These are phyloP conservation scores for Vollenhovia emeryi DNA, from an alignment of 1,140 invertebrate genomes.

Conservation along the genomic window DNA sequence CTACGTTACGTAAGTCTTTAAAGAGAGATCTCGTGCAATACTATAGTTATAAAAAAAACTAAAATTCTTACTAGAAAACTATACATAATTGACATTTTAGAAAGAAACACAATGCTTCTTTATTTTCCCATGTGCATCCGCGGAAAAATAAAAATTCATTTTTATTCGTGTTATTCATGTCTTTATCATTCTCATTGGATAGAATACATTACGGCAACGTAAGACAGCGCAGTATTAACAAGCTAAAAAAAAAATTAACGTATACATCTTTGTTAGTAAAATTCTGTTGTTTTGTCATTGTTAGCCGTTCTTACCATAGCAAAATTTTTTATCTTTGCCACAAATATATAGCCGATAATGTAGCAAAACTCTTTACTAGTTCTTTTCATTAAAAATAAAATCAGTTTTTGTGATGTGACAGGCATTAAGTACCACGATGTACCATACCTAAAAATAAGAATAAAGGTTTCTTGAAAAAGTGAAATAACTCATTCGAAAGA, in stretches of 20 bases:
- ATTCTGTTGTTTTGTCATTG: not conserved
- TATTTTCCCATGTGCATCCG: not conserved
- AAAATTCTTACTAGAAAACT: not conserved
- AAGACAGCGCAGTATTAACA: slow-evolving; percentile 27
- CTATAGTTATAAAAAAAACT: not conserved
- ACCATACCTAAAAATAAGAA: slow-evolving; percentile 32
- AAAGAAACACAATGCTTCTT: not conserved
- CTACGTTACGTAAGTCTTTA: not conserved
- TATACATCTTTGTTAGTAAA: not conserved
- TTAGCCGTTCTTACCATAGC: slow-evolving; percentile 36
- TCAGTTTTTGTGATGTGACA: slow-evolving; percentile 48
- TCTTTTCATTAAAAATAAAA: slow-evolving; percentile 61
- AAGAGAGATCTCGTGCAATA: not conserved
- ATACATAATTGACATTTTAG: not conserved
- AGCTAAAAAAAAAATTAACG: slow-evolving; percentile 46
- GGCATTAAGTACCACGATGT: slow-evolving; percentile 61
- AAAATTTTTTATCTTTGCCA: slow-evolving; percentile 57
- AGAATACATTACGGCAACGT: slow-evolving; percentile 42
- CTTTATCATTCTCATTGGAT: not conserved
- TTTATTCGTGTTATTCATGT: not conserved
- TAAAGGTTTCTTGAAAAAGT: not conserved
- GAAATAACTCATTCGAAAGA: not conserved
- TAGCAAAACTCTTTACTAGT: slow-evolving; percentile 23
- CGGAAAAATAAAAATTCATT: not conserved
- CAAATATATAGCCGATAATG: slow-evolving; percentile 26